Conservation (phyloP, 2,113 vertebrate species). For the Austrofundulus limnaeus region DNA sequence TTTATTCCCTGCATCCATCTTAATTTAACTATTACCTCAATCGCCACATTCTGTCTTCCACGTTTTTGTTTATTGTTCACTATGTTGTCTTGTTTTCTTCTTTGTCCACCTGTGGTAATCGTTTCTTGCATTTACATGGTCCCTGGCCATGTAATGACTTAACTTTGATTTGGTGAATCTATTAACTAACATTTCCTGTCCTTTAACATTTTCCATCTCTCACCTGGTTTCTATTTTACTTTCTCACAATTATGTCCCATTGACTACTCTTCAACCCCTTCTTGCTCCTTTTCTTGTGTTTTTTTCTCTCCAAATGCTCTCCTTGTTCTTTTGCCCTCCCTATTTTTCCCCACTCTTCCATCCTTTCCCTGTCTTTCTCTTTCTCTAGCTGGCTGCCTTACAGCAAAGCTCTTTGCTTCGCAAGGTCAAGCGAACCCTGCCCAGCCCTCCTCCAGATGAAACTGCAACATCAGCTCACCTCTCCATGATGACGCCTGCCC, state of each 20-base stretch:
- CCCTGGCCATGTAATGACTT: background rate
- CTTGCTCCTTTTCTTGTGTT: background rate
- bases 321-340: slow-evolving; percentile 31
- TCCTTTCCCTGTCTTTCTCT: slow-evolving; percentile 44
- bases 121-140: background rate
- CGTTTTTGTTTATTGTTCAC: slow-evolving; percentile 1
- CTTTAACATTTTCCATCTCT: slow-evolving; percentile 8
- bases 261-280: background rate
- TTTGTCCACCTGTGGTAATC: background rate
- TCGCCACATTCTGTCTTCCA: background rate
- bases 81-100: background rate
- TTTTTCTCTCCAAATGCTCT: background rate
- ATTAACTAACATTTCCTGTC: background rate
- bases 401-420: slow-evolving; percentile 91
- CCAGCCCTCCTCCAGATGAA: slow-evolving; percentile 96
- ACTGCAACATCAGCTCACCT: slow-evolving; percentile 77
- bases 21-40: background rate
- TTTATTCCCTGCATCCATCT: background rate
- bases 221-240: slow-evolving; percentile 27
- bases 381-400: slow-evolving; percentile 86
- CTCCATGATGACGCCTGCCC: slow-evolving; percentile 85
- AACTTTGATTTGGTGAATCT: slow-evolving; percentile 8
- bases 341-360: slow-evolving; percentile 31
- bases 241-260: slow-evolving; percentile 2
- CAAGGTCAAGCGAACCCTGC: slow-evolving; percentile 97